Evolutionary conservation across 2,888 invertebrate species (phyloP), one percentile per base, ranked within the genome.

Genomic region (Callimorpha dominula): DNA sequence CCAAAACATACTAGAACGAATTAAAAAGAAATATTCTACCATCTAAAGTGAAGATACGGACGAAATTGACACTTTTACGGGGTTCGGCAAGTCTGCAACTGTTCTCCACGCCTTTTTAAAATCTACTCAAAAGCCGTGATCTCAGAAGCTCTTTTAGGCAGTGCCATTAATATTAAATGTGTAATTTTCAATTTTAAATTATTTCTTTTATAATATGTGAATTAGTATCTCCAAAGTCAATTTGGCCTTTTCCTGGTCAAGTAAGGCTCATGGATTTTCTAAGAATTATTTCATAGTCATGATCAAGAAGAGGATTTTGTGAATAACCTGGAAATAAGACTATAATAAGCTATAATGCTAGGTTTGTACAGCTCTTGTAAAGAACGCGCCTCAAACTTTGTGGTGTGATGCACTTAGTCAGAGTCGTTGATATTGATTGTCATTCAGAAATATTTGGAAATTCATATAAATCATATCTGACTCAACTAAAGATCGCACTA

Each of bases 251-350:
- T 49, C 31, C 49, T 50, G 49, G 65, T 65, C 14, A 50, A 40
- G 46, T 49, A 5, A 46, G 20, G 31, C 65, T 65, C 12, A 65
- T 11, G 31, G 5, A 40, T 54, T 67, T 68, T 43, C 67, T 14
- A 1, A 8, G 67, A 68, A 68, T 20, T 68, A 8, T 20, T 54
- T 57, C n/a, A 57, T 68, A 57, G 20, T 67, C 67, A 64, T 52
- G 14, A 50, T 70, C 50, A 63, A 46, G 50, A 63, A 54, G 63
- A 40, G 46, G 69, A 63, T n/a, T 49, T n/a, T 9, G 50, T 63
- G 50, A 50, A 63, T 70, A 62, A 70, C 63, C 42, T 40, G 70
- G 70, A 70, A 70, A 68, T 20, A n/a, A 31, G 50, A 65, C 6
- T 65, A 31, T 31, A 31, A 31, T 31, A 31, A 31, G 14, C 31